Evolutionary conservation across 2,888 invertebrate genomes (phyloP).

Genomic region (Acleris laterana): DNA sequence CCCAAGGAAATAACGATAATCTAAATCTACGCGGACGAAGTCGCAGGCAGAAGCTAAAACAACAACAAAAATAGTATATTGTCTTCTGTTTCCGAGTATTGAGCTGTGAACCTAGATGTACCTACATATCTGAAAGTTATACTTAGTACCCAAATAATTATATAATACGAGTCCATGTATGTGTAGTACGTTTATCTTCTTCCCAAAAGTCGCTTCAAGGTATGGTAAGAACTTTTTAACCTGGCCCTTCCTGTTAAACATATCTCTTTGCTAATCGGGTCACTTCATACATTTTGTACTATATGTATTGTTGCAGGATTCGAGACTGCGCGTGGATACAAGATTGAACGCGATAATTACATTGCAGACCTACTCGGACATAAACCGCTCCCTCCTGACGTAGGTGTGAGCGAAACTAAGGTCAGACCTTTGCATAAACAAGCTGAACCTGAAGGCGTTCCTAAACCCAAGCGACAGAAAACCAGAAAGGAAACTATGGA

Average conservation of each 20-base stretch:
- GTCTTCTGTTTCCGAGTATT: too few relatives aligned
- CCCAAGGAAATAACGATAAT: too few relatives aligned
- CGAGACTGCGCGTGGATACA: conserved; percentile 86
- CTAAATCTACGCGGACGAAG: too few relatives aligned
- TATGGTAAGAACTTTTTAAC: too few relatives aligned
- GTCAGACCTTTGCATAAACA: conserved; percentile 48
- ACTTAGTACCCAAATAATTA: neutral
- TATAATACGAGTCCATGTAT: neutral
- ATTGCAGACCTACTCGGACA: conserved; percentile 66
- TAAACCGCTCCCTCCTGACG: conserved; percentile 51
- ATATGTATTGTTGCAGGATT: conserved; percentile 82
- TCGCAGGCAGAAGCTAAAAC: too few relatives aligned
- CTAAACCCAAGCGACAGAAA: neutral
- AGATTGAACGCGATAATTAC: conserved; percentile 86
- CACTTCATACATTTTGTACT: too few relatives aligned
- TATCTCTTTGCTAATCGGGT: too few relatives aligned
- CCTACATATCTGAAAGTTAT: too few relatives aligned
- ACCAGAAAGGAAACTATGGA: conserved; percentile 25
- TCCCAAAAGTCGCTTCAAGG: neutral
- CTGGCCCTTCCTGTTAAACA: too few relatives aligned
- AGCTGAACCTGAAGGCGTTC: neutral
- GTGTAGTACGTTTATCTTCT: too few relatives aligned
- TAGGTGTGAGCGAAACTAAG: conserved; percentile 47
- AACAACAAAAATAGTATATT: too few relatives aligned
- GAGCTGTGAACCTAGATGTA: too few relatives aligned